phyloP scores from a whole-genome alignment of 2,797 vertebrate species.

The Lutjanus argentimaculatus region DNA sequence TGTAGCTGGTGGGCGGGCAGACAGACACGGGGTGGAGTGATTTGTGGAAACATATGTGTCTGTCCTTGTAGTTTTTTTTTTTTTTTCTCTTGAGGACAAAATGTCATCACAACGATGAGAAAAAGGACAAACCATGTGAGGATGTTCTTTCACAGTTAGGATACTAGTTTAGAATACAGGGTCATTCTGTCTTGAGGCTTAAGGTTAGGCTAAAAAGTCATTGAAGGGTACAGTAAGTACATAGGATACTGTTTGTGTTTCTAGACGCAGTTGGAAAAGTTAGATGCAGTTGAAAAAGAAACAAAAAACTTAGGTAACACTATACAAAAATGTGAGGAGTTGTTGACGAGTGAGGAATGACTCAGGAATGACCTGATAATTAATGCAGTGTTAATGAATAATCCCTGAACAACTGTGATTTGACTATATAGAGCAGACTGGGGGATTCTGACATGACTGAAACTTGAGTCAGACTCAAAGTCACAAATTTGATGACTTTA shows the following conservation, averaged over 20 bases:
- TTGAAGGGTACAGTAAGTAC: neutral
- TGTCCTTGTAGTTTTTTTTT: neutral
- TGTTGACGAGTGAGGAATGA: too few species aligned
- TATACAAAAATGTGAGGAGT: too few species aligned
- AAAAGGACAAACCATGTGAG: neutral
- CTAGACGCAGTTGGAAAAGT: neutral
- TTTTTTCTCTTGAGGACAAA: neutral
- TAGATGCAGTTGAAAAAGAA: too few species aligned
- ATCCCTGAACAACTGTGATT: too few species aligned
- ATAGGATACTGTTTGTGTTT: neutral
- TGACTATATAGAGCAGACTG: too few species aligned
- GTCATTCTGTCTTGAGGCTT: neutral
- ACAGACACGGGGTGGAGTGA: neutral
- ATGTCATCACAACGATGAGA: neutral
- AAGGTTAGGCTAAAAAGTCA: neutral
- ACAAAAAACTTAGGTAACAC: too few species aligned
- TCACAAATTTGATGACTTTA: too few species aligned
- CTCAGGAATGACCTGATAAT: too few species aligned
- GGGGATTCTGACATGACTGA: too few species aligned
- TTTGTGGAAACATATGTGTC: slow-evolving; percentile 1
- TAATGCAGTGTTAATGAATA: too few species aligned
- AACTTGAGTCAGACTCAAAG: too few species aligned
- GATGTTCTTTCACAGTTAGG: neutral
- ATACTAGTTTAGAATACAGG: neutral
- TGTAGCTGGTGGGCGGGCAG: neutral